Conservation (phyloP, 2,797 vertebrate genomes). For the Sarcophilus harrisii region DNA sequence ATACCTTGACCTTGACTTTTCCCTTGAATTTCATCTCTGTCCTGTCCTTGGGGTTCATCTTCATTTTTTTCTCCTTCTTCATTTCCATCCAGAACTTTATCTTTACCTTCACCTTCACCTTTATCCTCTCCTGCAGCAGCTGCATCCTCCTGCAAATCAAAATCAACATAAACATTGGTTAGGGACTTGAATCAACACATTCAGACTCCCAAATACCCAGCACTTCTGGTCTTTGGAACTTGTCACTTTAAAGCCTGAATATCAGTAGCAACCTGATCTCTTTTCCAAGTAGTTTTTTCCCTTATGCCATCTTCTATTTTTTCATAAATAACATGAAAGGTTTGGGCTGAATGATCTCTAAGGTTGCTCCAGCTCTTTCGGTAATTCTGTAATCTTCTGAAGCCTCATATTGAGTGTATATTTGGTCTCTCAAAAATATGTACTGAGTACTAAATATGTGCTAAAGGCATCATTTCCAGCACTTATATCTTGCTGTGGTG, state of each 20-base stretch:
- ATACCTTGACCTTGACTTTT: not conserved
- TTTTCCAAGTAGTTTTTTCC: not conserved
- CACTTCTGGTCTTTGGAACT: not conserved
- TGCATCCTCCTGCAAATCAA: slow-evolving; percentile 63
- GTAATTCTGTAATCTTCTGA: not conserved
- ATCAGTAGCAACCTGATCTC: slow-evolving; percentile 5
- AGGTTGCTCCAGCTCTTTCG: not conserved
- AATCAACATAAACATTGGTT: slow-evolving; percentile 34
- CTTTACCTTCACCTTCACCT: not conserved
- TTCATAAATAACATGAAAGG: not conserved
- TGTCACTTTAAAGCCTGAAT: slow-evolving; percentile 16
- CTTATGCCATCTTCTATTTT: not conserved
- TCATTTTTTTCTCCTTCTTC: not conserved
- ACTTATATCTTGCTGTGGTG: not conserved
- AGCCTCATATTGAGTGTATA: not conserved
- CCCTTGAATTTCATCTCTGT: not conserved
- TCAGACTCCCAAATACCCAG: not conserved
- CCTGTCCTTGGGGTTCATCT: not conserved
- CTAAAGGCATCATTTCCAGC: not conserved
- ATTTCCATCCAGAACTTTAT: not conserved
- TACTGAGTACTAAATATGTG: not conserved
- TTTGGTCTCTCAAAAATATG: not conserved
- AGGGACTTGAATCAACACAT: not conserved
- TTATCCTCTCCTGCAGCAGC: slow-evolving; percentile 8
- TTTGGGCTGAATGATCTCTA: not conserved